Percentiles rank a stretch among this genome's conserved stretches.
phyloP scores from a whole-genome alignment of 2,888 invertebrate species.

The Netelia fuscicornis region DNA sequence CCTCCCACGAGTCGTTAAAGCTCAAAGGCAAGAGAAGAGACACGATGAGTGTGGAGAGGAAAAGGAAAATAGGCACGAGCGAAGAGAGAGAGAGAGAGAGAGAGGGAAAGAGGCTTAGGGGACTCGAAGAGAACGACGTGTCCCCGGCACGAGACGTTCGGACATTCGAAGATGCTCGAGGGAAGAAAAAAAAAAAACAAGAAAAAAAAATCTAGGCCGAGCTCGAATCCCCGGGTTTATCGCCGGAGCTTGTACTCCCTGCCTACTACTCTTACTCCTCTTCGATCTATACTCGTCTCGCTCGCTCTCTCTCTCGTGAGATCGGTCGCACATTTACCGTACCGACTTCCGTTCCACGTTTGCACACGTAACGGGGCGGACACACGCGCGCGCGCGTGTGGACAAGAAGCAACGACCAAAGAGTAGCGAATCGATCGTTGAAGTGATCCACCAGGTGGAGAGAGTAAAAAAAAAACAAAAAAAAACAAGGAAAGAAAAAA shows the following conservation, averaged over 20 bases:
- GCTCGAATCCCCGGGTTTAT: slow-evolving; percentile 53
- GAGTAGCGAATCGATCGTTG: slow-evolving; percentile 54
- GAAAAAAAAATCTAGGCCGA: slow-evolving; percentile 53
- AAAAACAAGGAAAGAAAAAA: slow-evolving; percentile 2
- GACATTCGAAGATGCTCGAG: slow-evolving; percentile 43
- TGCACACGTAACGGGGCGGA: slow-evolving; percentile 31
- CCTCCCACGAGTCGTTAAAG: not conserved
- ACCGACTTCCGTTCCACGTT: slow-evolving; percentile 61
- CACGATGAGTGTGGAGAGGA: not conserved
- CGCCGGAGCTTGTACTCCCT: slow-evolving; percentile 14
- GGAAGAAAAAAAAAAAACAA: slow-evolving; percentile 3
- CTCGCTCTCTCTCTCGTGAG: slow-evolving; percentile 52
- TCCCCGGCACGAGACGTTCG: slow-evolving; percentile 27
- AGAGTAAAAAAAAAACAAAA: not conserved
- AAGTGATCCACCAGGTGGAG: slow-evolving; percentile 22
- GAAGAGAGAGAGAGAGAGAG: not conserved
- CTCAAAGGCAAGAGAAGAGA: not conserved
- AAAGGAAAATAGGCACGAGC: slow-evolving; percentile 16
- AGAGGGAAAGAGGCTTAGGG: not conserved
- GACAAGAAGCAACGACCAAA: slow-evolving; percentile 28
- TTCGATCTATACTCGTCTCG: slow-evolving; percentile 34
- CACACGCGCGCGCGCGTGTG: slow-evolving; percentile 6
- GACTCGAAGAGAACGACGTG: slow-evolving; percentile 13
- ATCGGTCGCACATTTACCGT: slow-evolving; percentile 64
- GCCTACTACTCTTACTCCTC: not conserved